A percentile compares a stretch with the other conserved stretches of the same genome.
Evolutionary conservation across 2,888 invertebrate species (phyloP).

Genomic region (Notodonta dromedarius): DNA sequence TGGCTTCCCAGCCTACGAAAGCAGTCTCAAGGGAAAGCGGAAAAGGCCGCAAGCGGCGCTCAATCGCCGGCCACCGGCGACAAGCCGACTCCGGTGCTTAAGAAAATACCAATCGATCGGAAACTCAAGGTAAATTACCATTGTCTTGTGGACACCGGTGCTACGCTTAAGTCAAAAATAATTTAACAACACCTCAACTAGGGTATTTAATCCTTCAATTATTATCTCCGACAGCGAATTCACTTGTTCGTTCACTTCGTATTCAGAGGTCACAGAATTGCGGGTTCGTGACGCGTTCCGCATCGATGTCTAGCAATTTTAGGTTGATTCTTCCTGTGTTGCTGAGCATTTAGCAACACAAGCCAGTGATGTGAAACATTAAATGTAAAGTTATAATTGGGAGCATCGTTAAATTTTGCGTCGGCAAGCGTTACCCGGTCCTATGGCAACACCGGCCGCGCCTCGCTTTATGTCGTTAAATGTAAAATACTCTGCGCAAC

Average conservation of each 20-base stretch:
- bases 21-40: constrained; percentile 90
- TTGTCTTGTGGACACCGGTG: not conserved
- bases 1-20: constrained; percentile 92
- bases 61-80: constrained; percentile 76
- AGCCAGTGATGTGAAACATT: too few species aligned
- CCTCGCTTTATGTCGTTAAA: not conserved
- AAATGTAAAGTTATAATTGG: too few species aligned
- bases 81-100: constrained; percentile 83
- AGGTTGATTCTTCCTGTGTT: too few species aligned
- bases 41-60: constrained; percentile 86
- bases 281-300: too few species aligned
- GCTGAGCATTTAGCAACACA: too few species aligned
- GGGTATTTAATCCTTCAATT: not conserved
- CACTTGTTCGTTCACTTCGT: too few species aligned
- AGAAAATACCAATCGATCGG: constrained; percentile 93
- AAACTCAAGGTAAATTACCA: constrained; percentile 88
- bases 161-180: not conserved
- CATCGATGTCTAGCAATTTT: too few species aligned
- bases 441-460: not conserved
- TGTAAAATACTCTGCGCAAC: not conserved
- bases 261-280: too few species aligned
- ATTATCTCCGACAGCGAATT: too few species aligned
- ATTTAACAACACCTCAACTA: not conserved
- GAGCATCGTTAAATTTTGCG: not conserved
- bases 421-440: not conserved